phyloP scores from a whole-genome alignment of 2,888 invertebrate genomes.

The Flexamia atlantica region DNA sequence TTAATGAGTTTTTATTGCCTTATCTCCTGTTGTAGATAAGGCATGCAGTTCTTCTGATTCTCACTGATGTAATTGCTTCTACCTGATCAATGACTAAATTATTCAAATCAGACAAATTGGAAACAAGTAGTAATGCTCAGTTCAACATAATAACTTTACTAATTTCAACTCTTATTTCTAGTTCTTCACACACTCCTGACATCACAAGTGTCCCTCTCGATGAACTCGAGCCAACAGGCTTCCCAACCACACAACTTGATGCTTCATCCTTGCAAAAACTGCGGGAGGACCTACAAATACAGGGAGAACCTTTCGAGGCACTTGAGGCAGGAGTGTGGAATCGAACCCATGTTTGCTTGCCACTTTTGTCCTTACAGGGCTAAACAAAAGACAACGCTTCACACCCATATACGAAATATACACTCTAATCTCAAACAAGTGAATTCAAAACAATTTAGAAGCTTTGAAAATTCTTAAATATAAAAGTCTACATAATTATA shows the following conservation, averaged over 20 bases:
- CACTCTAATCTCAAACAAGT: slow-evolving; percentile 11
- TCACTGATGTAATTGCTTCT: too few species aligned
- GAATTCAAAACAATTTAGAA: neutral
- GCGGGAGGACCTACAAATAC: slow-evolving; percentile 59
- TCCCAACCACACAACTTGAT: neutral
- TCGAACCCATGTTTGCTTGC: slow-evolving; percentile 48
- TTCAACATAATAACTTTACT: too few species aligned
- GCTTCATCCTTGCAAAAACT: slow-evolving; percentile 64
- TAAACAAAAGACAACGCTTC: slow-evolving; percentile 57
- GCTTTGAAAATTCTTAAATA: too few species aligned
- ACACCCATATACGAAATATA: slow-evolving; percentile 61
- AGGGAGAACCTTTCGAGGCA: slow-evolving; percentile 52
- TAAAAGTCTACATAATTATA: too few species aligned
- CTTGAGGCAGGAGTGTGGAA: slow-evolving; percentile 52
- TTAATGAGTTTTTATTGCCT: too few species aligned
- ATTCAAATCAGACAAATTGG: too few species aligned
- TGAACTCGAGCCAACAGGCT: neutral
- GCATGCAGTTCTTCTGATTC: too few species aligned
- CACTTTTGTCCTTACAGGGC: slow-evolving; percentile 47
- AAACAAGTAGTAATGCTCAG: too few species aligned
- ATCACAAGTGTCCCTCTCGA: neutral
- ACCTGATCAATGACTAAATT: too few species aligned
- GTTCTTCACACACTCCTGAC: neutral
- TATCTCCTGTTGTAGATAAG: too few species aligned
- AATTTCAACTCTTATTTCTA: neutral